phyloP scores from a whole-genome alignment of 2,113 vertebrate genomes.

The Malurus cyaneus region DNA sequence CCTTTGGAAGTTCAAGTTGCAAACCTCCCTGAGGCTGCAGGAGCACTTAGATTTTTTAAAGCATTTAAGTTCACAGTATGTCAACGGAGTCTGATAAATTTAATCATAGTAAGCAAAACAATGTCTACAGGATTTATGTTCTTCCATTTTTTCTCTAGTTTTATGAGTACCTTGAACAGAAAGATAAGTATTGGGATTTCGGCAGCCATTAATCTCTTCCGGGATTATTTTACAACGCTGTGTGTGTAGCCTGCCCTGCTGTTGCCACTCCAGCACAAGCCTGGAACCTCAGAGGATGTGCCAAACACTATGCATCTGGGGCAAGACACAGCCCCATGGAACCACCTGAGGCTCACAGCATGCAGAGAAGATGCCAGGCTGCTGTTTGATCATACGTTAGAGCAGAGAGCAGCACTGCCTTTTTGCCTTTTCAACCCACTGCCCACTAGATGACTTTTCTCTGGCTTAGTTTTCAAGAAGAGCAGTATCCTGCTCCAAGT shows the following conservation, averaged over 20 bases:
- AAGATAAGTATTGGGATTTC: slow-evolving; percentile 55
- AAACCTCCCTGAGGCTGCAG: background rate
- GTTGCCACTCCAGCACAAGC: background rate
- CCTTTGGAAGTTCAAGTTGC: background rate
- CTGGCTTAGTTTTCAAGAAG: background rate
- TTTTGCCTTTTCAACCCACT: background rate
- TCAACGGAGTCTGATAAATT: slow-evolving; percentile 11
- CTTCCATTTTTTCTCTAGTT: background rate
- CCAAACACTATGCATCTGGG: background rate
- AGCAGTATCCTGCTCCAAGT: background rate
- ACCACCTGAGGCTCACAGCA: accelerated
- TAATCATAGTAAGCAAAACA: slow-evolving; percentile 49
- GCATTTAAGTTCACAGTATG: background rate
- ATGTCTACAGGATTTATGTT: slow-evolving; percentile 7
- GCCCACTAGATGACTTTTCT: background rate
- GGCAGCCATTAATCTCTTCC: slow-evolving; percentile 16
- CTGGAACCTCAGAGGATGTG: background rate
- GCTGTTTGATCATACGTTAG: background rate
- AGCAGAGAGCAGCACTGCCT: background rate
- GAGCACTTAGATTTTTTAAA: background rate
- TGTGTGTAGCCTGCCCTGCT: background rate
- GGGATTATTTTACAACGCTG: background rate
- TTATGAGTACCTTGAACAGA: slow-evolving; percentile 45
- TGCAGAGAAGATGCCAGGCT: background rate
- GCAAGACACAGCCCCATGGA: background rate